Evolutionary conservation across 2,113 vertebrate species (phyloP).

Genomic region (Regulus satrapa): DNA sequence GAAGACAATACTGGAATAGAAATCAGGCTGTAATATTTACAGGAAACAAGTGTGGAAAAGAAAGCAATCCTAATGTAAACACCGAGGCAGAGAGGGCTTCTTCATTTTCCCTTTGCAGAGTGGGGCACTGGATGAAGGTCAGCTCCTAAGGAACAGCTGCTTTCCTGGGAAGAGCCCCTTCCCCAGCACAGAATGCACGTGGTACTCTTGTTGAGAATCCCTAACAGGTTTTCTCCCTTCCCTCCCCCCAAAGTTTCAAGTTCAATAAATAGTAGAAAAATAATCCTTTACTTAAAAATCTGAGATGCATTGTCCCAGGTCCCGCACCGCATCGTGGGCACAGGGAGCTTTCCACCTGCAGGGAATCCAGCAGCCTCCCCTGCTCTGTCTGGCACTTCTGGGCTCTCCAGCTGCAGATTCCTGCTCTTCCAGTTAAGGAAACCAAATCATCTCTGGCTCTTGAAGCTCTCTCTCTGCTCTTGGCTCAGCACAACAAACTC

Average conservation of each 20-base stretch:
- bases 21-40: constrained; percentile 22
- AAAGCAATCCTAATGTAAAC: constrained; percentile 55
- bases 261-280: constrained; percentile 99
- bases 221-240: constrained; percentile 24
- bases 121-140: constrained; percentile 22
- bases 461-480: neutral
- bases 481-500: constrained; percentile 54
- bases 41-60: constrained; percentile 32
- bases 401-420: neutral
- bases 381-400: neutral
- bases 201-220: neutral
- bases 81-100: constrained; percentile 47
- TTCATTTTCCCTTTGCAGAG: constrained; percentile 64
- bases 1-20: constrained; percentile 39
- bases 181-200: constrained; percentile 31
- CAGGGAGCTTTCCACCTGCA: neutral
- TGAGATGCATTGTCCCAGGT: constrained; percentile 74
- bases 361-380: neutral
- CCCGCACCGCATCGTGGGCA: neutral
- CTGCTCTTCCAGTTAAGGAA: constrained; percentile 68
- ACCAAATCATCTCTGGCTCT: constrained; percentile 29
- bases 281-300: constrained; percentile 90
- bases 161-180: constrained; percentile 51
- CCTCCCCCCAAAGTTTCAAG: constrained; percentile 65
- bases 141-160: constrained; percentile 21